A percentile compares a stretch with the other conserved stretches of the same genome.
Conservation (phyloP, 1,140 invertebrate genomes). For the Helicoverpa armigera region DNA sequence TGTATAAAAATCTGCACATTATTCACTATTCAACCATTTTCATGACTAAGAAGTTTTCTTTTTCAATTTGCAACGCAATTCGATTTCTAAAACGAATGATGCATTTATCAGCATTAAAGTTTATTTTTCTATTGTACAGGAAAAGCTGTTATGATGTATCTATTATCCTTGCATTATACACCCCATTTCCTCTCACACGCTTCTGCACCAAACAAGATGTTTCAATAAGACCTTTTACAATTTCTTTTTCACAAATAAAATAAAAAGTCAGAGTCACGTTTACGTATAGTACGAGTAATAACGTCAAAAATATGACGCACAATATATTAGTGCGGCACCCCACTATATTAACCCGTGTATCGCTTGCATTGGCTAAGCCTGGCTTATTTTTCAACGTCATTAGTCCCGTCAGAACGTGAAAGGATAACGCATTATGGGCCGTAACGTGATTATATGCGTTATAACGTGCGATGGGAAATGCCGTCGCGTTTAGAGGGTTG, state of each 20-base stretch:
- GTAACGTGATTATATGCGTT: conserved; percentile 69
- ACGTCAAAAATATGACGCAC: conserved; percentile 69
- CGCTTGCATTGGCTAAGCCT: conserved; percentile 67
- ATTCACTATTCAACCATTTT: too few relatives aligned
- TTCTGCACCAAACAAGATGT: too few relatives aligned
- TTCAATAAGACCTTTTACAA: background rate
- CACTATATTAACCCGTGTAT: conserved; percentile 62
- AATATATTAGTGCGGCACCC: conserved; percentile 69
- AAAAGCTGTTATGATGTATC: too few relatives aligned
- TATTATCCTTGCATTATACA: too few relatives aligned
- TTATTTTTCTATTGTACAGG: too few relatives aligned
- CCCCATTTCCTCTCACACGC: too few relatives aligned
- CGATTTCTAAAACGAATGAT: too few relatives aligned
- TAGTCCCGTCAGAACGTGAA: conserved; percentile 75
- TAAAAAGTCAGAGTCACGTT: conserved; percentile 50
- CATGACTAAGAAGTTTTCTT: too few relatives aligned
- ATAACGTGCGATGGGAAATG: conserved; percentile 61
- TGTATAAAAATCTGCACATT: too few relatives aligned
- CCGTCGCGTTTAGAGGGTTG: conserved; percentile 27
- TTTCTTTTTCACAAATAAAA: conserved; percentile 29
- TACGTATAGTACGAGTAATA: conserved; percentile 44
- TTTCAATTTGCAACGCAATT: too few relatives aligned
- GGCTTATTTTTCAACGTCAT: conserved; percentile 84
- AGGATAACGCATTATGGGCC: conserved; percentile 81
- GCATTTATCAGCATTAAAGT: too few relatives aligned